Percentiles rank a stretch among this genome's conserved stretches.
Conservation (phyloP, 2,797 vertebrate genomes). For the Morelia viridis region DNA sequence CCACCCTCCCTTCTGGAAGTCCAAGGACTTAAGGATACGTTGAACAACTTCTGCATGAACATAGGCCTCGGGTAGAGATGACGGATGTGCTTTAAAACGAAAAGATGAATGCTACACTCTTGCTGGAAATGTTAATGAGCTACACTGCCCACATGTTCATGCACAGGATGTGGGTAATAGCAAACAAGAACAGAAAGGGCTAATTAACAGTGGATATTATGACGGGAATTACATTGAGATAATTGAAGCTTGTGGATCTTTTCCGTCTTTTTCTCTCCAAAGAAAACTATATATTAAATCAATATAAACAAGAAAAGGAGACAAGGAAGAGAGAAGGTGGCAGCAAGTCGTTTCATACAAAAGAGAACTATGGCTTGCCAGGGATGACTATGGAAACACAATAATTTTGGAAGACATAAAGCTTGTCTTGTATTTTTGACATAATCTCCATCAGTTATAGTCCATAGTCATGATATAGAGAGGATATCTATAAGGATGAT, state of each 20-base stretch:
- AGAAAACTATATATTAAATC: conserved; percentile 7
- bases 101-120: conserved; percentile 31
- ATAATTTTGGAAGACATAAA: conserved; percentile 7
- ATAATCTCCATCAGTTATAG: background rate
- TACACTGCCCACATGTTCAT: conserved; percentile 28
- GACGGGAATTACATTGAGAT: conserved; percentile 11
- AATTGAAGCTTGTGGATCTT: conserved; percentile 33
- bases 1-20: background rate
- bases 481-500: too few species aligned
- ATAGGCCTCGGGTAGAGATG: conserved; percentile 24
- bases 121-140: conserved; percentile 54
- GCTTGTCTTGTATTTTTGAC: background rate
- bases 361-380: background rate
- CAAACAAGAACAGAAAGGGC: conserved; percentile 37
- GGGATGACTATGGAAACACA: conserved; percentile 15
- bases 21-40: background rate
- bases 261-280: conserved; percentile 7
- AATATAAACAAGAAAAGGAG: conserved; percentile 7
- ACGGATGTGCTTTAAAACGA: conserved; percentile 50
- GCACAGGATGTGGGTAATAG: conserved; percentile 30
- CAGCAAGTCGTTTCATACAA: conserved; percentile 22
- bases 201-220: background rate
- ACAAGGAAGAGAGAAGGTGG: background rate
- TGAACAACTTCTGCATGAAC: conserved; percentile 11
- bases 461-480: background rate